Evolutionary conservation across 2,797 vertebrate genomes (phyloP).

Genomic region (Gallinago nigripennis): DNA sequence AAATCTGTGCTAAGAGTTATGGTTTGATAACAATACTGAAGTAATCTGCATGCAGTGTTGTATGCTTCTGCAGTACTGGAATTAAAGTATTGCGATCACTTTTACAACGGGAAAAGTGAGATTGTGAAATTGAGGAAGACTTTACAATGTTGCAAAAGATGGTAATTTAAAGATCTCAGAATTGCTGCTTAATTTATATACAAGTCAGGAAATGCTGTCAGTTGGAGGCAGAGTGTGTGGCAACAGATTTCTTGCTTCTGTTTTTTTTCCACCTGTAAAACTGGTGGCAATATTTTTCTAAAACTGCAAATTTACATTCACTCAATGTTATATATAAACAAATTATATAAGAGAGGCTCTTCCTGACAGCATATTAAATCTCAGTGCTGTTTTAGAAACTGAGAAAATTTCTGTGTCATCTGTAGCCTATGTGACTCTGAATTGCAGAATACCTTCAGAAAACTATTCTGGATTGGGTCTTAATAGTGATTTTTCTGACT

Average conservation of each 20-base stretch:
- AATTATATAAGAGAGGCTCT: not conserved
- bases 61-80: not conserved
- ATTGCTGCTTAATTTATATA: not conserved
- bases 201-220: not conserved
- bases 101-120: not conserved
- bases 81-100: not conserved
- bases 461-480: not conserved
- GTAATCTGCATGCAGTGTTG: not conserved
- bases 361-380: not conserved
- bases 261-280: slow-evolving; percentile 12
- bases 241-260: not conserved
- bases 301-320: not conserved
- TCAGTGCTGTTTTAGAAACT: not conserved
- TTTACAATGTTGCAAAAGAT: not conserved
- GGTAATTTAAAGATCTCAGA: not conserved
- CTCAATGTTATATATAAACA: not conserved
- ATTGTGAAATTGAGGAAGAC: not conserved
- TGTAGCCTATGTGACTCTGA: not conserved
- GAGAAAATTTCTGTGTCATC: not conserved
- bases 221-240: not conserved
- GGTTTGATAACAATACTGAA: not conserved
- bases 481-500: not conserved
- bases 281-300: not conserved
- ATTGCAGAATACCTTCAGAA: not conserved
- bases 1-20: not conserved